Evolutionary conservation across 2,797 vertebrate species (phyloP), one percentile per base, ranked within the genome.

Genomic region (Betta splendens): DNA sequence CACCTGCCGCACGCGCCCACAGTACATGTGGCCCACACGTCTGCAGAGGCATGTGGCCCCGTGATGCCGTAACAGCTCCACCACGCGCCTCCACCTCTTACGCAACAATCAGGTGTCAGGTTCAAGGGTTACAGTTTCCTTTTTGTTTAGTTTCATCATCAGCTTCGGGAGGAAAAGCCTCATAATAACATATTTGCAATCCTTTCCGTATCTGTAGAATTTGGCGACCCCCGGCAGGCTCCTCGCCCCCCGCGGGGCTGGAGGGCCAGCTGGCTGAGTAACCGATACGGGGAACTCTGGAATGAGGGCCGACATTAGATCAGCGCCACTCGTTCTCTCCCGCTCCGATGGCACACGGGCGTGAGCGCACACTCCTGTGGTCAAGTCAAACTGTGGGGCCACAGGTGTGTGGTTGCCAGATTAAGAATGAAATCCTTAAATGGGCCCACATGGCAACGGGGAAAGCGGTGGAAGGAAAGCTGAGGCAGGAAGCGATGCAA

Each of bases 301-400:
- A 75, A 80, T 59, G 61, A 49, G 48, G 66, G 64, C 35, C 68
- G 75, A 79, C 64, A 77, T 51, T 5, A 68, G 64, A 81, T 79
- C 56, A 50, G 52, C 54, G 65, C 17, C 48, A 40, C 26, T 31
- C 62, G 28, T 21, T 37, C 51, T 49, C 25, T 33, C 28, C 33
- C 26, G 1, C 9, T 38, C 46, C 43, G 50, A 61, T 49, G 38
- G 43, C 52, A 62, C 35, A 60, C 36, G 11, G 64, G 60, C 12
- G 35, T 33, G 39, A 23, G 37, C 44, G 21, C 39, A 63, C 40
- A 21, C 33, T 18, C 40, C 25, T 21, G 31, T 59, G 22, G 13
- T 59, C 18, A n/a, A 20, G 21, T 33, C 5, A 5, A 20, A 44
- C 58, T 17, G 61, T 25, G 10, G 16, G 37, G 15, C 44, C 38